A percentile compares a stretch with the other conserved stretches of the same genome.
Conservation (phyloP, 2,888 invertebrate species). For the Cheilosia vulpina region DNA sequence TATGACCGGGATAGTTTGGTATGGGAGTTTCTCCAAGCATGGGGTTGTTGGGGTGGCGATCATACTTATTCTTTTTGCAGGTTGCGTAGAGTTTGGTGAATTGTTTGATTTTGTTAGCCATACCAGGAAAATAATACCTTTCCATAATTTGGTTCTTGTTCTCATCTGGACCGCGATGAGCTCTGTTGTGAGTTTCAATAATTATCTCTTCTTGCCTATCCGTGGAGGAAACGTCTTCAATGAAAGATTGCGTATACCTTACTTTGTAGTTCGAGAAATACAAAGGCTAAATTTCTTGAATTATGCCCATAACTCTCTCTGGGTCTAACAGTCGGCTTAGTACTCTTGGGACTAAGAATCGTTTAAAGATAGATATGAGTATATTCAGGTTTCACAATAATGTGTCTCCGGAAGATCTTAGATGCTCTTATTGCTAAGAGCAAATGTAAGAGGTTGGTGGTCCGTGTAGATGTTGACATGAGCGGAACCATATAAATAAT, state of each 20-base stretch:
- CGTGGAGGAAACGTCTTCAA: not conserved
- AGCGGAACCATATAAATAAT: slow-evolving; percentile 12
- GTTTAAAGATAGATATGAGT: not conserved
- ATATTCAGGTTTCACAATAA: not conserved
- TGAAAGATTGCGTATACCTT: not conserved
- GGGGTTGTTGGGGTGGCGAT: slow-evolving; percentile 35
- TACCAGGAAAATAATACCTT: slow-evolving; percentile 47
- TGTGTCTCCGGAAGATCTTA: not conserved
- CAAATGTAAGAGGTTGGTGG: slow-evolving; percentile 13
- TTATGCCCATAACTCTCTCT: slow-evolving; percentile 27
- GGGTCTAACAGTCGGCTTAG: slow-evolving; percentile 30
- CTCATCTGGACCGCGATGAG: slow-evolving; percentile 12
- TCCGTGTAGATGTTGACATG: slow-evolving; percentile 10
- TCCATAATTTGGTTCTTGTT: slow-evolving; percentile 34
- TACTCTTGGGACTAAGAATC: slow-evolving; percentile 7
- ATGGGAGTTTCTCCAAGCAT: slow-evolving; percentile 41
- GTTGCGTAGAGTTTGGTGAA: slow-evolving; percentile 13
- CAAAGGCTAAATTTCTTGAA: slow-evolving; percentile 19
- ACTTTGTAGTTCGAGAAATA: slow-evolving; percentile 4
- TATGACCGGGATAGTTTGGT: slow-evolving; percentile 49
- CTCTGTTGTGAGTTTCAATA: no score
- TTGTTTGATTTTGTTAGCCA: slow-evolving; percentile 24
- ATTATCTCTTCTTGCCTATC: slow-evolving; percentile 8
- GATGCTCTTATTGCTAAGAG: slow-evolving; percentile 5
- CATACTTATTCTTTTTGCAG: slow-evolving; percentile 31